phyloP scores from a whole-genome alignment of 2,113 vertebrate species.

The Budorcas taxicolor region DNA sequence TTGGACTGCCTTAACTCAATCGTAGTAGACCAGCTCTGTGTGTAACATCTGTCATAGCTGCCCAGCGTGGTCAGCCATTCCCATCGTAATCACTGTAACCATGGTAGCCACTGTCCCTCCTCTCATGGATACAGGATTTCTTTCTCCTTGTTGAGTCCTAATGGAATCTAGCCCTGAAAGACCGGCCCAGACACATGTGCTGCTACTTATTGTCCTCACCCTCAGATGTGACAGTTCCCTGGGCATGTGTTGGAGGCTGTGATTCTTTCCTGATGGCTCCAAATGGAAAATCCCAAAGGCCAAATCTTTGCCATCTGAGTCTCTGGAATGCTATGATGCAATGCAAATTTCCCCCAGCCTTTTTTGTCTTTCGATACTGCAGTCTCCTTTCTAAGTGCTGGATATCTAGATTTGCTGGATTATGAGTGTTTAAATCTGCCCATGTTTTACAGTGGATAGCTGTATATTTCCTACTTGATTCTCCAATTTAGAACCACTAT shows the following conservation, averaged over 20 bases:
- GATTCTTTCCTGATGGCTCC: neutral
- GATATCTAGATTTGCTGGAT: neutral
- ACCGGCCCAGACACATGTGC: neutral
- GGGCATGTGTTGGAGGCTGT: neutral
- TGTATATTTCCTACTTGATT: neutral
- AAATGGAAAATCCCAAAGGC: neutral
- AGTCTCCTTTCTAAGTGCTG: neutral
- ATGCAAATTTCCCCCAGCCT: neutral
- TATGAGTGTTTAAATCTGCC: neutral
- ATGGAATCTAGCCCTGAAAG: neutral
- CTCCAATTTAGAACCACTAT: neutral
- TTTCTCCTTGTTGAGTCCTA: neutral
- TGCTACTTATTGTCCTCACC: neutral
- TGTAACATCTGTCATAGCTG: neutral
- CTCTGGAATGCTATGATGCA: neutral
- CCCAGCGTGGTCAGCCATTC: neutral
- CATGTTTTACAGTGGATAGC: neutral
- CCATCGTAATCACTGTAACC: neutral
- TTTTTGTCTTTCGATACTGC: neutral
- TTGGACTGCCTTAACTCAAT: neutral
- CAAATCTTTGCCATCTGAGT: neutral
- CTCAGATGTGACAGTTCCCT: neutral
- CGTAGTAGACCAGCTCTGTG: fast-evolving
- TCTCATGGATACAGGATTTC: neutral
- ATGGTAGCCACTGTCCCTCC: neutral